phyloP scores from a whole-genome alignment of 1,140 invertebrate species.

The Cydia amplana region DNA sequence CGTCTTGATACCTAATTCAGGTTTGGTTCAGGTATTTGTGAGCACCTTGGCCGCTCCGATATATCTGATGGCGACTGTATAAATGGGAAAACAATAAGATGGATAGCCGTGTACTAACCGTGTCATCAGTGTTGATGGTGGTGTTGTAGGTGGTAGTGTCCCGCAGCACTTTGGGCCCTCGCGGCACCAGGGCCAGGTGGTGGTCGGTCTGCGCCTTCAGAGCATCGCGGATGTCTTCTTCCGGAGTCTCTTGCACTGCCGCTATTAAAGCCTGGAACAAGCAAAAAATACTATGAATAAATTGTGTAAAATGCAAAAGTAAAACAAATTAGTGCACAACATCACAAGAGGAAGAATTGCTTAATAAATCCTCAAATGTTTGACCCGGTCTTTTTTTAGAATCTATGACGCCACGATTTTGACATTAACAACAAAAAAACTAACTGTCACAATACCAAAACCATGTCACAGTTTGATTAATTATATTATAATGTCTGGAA shows the following conservation, averaged over 20 bases:
- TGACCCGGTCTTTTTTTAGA: neutral
- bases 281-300: slow-evolving; percentile 29
- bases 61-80: too few relatives aligned
- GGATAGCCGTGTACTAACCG: slow-evolving; percentile 52
- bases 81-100: too few relatives aligned
- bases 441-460: slow-evolving; percentile 29
- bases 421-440: slow-evolving; percentile 18
- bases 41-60: too few relatives aligned
- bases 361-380: too few relatives aligned
- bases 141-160: slow-evolving; percentile 88
- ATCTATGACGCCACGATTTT: neutral
- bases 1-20: too few relatives aligned
- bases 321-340: too few relatives aligned
- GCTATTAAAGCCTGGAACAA: slow-evolving; percentile 85
- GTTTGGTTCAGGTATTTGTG: too few relatives aligned
- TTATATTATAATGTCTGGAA: slow-evolving; percentile 46
- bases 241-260: slow-evolving; percentile 84
- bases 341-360: too few relatives aligned
- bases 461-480: slow-evolving; percentile 13
- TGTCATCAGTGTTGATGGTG: slow-evolving; percentile 91
- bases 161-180: slow-evolving; percentile 86
- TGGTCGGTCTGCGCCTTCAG: slow-evolving; percentile 82
- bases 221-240: slow-evolving; percentile 85
- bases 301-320: neutral
- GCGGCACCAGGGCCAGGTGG: slow-evolving; percentile 81